Evolutionary conservation across 2,888 invertebrate species (phyloP).

Genomic region (Hartigia nigra): DNA sequence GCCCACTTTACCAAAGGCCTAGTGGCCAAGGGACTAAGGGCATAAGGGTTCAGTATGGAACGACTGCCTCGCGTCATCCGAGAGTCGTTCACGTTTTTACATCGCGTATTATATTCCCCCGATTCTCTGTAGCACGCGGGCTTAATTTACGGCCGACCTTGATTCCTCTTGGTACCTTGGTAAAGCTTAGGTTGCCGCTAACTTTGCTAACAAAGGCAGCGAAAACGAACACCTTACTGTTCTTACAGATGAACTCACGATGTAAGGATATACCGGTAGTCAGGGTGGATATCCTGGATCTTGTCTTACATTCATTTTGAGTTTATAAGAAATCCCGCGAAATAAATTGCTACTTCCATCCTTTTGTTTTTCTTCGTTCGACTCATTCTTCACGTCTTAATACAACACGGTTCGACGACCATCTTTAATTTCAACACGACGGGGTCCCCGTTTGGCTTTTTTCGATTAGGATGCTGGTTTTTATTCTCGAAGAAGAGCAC

Average conservation of each 20-base stretch:
- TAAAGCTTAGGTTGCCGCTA: neutral
- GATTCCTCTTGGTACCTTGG: slow-evolving; percentile 12
- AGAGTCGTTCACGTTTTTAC: slow-evolving; percentile 12
- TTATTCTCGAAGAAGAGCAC: neutral
- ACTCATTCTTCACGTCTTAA: neutral
- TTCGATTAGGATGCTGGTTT: neutral
- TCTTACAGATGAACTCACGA: neutral
- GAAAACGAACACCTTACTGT: neutral
- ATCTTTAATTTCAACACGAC: neutral
- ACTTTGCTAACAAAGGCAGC: neutral
- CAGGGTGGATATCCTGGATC: neutral
- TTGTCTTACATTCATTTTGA: neutral
- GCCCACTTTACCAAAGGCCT: neutral
- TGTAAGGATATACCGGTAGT: neutral
- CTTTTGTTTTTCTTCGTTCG: neutral
- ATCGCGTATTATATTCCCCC: slow-evolving; percentile 19
- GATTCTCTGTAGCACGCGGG: slow-evolving; percentile 17
- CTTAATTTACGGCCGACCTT: slow-evolving; percentile 24
- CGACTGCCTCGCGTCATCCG: slow-evolving; percentile 14
- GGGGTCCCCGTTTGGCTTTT: neutral
- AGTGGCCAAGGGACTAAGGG: neutral
- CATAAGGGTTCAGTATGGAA: neutral
- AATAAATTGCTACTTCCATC: neutral
- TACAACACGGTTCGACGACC: neutral
- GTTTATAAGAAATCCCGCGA: neutral